Base-by-base conservation (phyloP, 2,797 vertebrate genomes). In the Protonibea diacanthus region DNA sequence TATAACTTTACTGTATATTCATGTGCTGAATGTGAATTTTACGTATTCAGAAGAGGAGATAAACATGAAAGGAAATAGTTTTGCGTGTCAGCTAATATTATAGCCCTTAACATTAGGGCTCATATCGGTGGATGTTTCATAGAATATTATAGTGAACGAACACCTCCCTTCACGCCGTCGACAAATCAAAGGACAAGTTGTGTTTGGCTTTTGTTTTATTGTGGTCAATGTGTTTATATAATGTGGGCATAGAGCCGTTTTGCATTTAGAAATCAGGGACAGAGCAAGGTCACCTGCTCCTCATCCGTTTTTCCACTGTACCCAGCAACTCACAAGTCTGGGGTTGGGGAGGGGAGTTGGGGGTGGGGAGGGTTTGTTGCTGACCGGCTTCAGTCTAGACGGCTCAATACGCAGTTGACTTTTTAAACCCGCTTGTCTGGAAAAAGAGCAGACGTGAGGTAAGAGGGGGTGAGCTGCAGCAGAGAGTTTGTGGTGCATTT, bases 341-440 rank as follows among this genome's bases (percentile, higher is more conserved):
- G 87, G 86, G 83, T 40, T 73, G 83, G 67, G 75, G 71, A 65
- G 78, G 62, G 82, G 79, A 72, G 73, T 3, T 29, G 78, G 86
- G 84, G 88, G 77, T 20, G 59, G 87, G 83, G 87, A 74, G 83
- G 79, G 78, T 38, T 71, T 77, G 79, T 84, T 72, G 87, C 89
- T 92, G 93, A 92, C 92, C 89, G 81, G 85, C 92, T 89, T 92
- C 90, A 88, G 91, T 92, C 91, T 93, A 94, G 94, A 94, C 93
- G 91, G 90, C 91, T 95, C 92, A 94, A 94, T 94, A 94, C 86
- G 91, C 90, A 92, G 91, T 94, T 94, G 91, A 94, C 93, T 94
- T 93, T 93, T 93, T 93, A 93, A 94, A 93, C 92, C 92, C 84
- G 93, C 93, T 94, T 91, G 92, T 94, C 93, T 94, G 93, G 92